Base-by-base conservation (phyloP, 2,888 invertebrate genomes). In the Ferrisia virgata region DNA sequence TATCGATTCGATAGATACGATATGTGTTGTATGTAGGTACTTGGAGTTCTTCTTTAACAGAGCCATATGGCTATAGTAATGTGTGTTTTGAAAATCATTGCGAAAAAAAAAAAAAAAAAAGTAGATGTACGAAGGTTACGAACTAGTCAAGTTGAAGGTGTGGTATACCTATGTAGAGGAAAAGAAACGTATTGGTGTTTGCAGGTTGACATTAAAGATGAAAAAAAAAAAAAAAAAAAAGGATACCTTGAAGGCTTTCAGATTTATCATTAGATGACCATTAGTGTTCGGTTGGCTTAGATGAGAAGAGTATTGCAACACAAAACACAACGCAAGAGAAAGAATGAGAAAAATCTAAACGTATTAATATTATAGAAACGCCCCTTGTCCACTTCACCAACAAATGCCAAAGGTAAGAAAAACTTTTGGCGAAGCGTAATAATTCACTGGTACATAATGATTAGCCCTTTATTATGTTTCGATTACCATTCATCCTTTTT, bases 21-120 rank as follows among this genome's bases (percentile, higher is more conserved):
- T 18, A 18, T 18, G 28, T 28, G 58, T 64, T n/a, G n/a, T n/a
- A n/a, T n/a, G n/a, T n/a, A n/a, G n/a, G 43, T 9, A 64, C 58
- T 64, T 64, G 28, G 58, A 64, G 58, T 64, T 64, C 58, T 64
- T 64, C 58, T 64, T 64, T 28, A n/a, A n/a, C n/a, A n/a, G n/a
- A n/a, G 13, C 25, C 3, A 13, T 64, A 22, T 2, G 43, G 28
- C 1, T 3, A 22, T 25, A 22, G 58, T 25, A 64, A 64, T 25
- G 25, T 64, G 58, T 64, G 13, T 8, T 2, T 11, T 25, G 43
- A 9, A 15, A 13, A 2, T 3, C 8, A 8, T 3, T 6, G 36
- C 36, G 36, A 36, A 36, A 36, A 36, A 36, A 36, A 36, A 36
- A 36, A n/a, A n/a, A n/a, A n/a, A n/a, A n/a, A n/a, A n/a, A n/a